Evolutionary conservation across 2,888 invertebrate species (phyloP), one percentile per base, ranked within the genome.

Genomic region (Melangyna quadrimaculata): DNA sequence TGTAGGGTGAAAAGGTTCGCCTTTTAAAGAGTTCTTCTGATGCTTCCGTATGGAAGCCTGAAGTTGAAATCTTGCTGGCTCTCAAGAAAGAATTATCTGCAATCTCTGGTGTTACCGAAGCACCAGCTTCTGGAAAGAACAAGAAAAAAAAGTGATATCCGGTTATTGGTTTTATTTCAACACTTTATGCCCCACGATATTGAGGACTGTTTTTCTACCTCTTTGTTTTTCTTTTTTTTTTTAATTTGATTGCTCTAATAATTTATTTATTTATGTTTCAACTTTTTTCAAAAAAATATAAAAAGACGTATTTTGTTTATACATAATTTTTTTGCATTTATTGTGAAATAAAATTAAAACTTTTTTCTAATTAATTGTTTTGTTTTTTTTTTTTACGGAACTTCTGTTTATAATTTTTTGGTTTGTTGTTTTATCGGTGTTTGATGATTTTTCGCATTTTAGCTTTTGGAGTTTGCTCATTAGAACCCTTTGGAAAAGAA

Each of bases 41-140:
- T 87, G 97, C 97, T 90, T 89, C 94, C 0, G 94, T 94, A 0
- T 96, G 97, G 94, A 95, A 96, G 89, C 96, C 96, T 0, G 96
- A 97, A 91, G 96, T 98, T 0, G 94, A 94, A 9, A 93, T 93
- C 57, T 93, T 98, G 14, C 91, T 97, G 22, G 93, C 94, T 57
- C 92, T 98, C 72, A 98, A 98, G 91, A 94, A 94, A 87, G 94
- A 95, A 88, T 93, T 97, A 43, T 90, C 93, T 2, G 59, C 89
- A 10, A 84, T 92, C 14, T 90, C 90, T 43, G 92, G 91, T 7
- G 65, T 70, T 22, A 27, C 87, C 2, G 73, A 77, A 27, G 78
- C 69, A n/a, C 87, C 91, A 8, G 53, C 88, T 5, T 71, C 88
- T 1, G 89, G 89, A 61, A 91, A 91, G 79, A 89, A 89, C 67